Evolutionary conservation across 2,113 vertebrate genomes (phyloP), one percentile per base, ranked within the genome.

Genomic region (Cryptotis parvus): DNA sequence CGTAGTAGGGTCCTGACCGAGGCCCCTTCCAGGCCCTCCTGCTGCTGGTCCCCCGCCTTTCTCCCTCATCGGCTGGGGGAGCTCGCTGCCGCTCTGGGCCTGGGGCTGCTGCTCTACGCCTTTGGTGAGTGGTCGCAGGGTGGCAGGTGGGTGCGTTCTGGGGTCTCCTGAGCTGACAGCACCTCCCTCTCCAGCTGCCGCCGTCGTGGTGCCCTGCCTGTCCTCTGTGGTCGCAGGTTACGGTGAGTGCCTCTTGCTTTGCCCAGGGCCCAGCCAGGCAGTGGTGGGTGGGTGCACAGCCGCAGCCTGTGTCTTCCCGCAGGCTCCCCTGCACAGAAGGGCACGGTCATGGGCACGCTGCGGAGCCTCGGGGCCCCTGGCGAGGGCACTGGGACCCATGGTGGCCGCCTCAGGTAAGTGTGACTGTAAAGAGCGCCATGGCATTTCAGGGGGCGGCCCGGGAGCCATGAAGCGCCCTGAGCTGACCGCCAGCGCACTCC

Each of bases 341-440:
- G 99, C 33, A 98, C 98, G 0, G 97, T 99, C 58, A 99, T 99
- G 99, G 99, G 99, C 26, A 99, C 99, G 8, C 97, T 99, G 80
- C 97, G 99, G 35, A 99, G 99, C 96, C 95, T 99, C 89, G 99
- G 99, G 0, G 99, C 99, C 41, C 41, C 97, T 99, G 14, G 99
- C 99, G 43, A 98, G 99, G 97, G 99, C 98, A 4, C 72, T 98
- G 84, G 99, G 99, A 22, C 99, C 99, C 0, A 35, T 99, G 52
- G 88, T 98, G 74, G 98, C 99, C 0, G 99, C 99, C 6, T 98
- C 98, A 41, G 98, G 99, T 98, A 87, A 97, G 97, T 27, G 55
- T 58, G 6, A 9, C 35, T 0, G 1, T 0, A 16, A 14, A 16
- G 11, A 33, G 66, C 66, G n/a, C n/a, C n/a, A n/a, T n/a, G n/a